phyloP scores from a whole-genome alignment of 2,888 invertebrate genomes.

The Machimus atricapillus region DNA sequence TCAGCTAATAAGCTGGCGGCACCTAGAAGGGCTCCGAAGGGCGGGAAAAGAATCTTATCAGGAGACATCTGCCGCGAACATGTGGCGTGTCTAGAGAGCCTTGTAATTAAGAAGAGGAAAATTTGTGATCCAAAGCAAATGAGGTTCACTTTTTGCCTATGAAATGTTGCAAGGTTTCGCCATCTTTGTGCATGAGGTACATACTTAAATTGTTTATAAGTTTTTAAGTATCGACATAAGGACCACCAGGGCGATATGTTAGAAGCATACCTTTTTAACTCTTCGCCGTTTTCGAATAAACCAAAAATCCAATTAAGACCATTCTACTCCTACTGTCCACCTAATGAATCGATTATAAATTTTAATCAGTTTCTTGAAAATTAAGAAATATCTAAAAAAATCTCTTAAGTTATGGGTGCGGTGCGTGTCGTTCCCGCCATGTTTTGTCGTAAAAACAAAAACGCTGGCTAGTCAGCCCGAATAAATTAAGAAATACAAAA shows the following conservation, averaged over 20 bases:
- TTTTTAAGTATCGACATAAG: neutral
- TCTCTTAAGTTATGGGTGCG: neutral
- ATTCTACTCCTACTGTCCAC: neutral
- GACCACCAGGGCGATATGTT: neutral
- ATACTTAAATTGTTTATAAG: neutral
- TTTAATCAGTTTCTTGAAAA: conserved; percentile 19
- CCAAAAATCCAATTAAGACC: neutral
- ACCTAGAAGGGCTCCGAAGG: neutral
- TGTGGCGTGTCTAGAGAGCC: neutral
- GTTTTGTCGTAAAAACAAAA: neutral
- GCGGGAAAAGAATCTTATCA: neutral
- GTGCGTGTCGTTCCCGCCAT: neutral
- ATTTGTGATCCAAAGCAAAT: neutral
- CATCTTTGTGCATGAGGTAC: neutral
- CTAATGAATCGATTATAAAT: conserved; percentile 22
- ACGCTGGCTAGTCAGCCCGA: neutral
- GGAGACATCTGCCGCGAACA: neutral
- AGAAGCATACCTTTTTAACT: neutral
- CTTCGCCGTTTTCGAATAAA: neutral
- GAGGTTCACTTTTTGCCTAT: neutral
- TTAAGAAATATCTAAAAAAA: conserved; percentile 3
- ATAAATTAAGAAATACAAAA: neutral
- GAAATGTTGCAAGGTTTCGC: neutral
- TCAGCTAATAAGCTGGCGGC: neutral
- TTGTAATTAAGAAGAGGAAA: neutral